Evolutionary conservation across 2,888 invertebrate species (phyloP), one percentile per base, ranked within the genome.

Genomic region (Hirudinaria manillensis): DNA sequence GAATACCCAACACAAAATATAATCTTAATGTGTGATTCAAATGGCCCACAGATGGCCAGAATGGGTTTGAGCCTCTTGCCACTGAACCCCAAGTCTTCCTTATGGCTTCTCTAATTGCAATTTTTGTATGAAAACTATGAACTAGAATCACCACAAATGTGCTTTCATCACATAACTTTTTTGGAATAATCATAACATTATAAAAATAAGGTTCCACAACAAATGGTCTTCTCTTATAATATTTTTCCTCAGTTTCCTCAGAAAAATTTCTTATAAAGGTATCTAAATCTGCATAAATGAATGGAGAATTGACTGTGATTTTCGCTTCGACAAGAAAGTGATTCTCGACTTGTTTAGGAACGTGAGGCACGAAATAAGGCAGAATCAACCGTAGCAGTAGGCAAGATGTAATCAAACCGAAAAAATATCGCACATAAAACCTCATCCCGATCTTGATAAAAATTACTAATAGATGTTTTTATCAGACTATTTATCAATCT

Each of bases 121-220:
- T 89, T 83, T 93, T 91, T 81, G 89, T 89, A 1, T 89, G 87
- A 77, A 94, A 74, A n/a, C 79, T 77, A 74, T 81, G 81, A 45
- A 80, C 76, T 13, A 81, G 72, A 32, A 80, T 72, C n/a, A 79
- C 65, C 16, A 79, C 51, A 21, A 71, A 36, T 4, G 77, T 77
- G 56, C 70, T 38, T n/a, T 67, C 19, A 16, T 65, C 32, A 38
- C 79, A 79, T 0, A 73, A 27, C 2, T 53, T 27, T 36, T 36
- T 36, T 2, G 75, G 78, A 13, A 45, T 68, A 16, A 77, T 34
- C 21, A 77, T 19, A 53, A 75, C 70, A 4, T 53, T 56, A 67
- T 77, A 75, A 27, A 32, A 13, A 51, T 53, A 77, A 21, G 75
- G 71, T 36, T 76, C 76, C 4, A 77, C 75, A 21, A 74, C 72